Evolutionary conservation across 2,888 invertebrate genomes (phyloP), one percentile per base, ranked within the genome.

Genomic region (Lasius platythorax): DNA sequence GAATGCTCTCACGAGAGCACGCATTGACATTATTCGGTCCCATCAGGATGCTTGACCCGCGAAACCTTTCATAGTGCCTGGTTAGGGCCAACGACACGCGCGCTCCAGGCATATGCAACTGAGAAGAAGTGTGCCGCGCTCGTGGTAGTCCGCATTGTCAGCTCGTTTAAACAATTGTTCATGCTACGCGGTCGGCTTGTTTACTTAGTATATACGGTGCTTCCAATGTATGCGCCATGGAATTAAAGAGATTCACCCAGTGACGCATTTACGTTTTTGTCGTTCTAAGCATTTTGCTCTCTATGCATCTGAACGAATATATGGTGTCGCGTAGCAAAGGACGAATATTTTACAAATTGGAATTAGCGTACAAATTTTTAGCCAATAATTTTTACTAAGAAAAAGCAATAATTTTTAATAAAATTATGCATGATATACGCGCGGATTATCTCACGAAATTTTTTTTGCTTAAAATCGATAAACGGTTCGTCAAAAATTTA

Each of bases 151-250:
- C 74, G 81, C 86, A 88, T 90, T 90, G 90, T 89, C 89, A 88
- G 91, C 86, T 90, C 88, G 88, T 90, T 90, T 90, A 88, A 89
- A 89, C 85, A 86, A 90, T 89, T 88, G 89, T 90, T 88, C 75
- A 8, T 18, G 68, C 50, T 68, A 64, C 76, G 56, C 40, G 40
- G n/a, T 12, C 28, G 46, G 74, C 63, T 83, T 76, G 83, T 89
- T 89, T 82, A 84, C 73, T 76, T 73, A 83, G 82, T 74, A 82
- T 63, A 79, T 56, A 66, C 50, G 61, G 53, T 78, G 74, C 72
- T 83, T 76, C 63, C 78, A 50, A 53, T 66, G 61, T 81, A 66
- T 67, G 75, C 83, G 76, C 81, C 89, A 75, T 83, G 82, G 82
- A 89, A 85, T 70, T 74, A 72, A 68, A 73, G 70, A 70, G 78